Conservation (phyloP, 2,888 invertebrate species). For the Drosophila pegasa region DNA sequence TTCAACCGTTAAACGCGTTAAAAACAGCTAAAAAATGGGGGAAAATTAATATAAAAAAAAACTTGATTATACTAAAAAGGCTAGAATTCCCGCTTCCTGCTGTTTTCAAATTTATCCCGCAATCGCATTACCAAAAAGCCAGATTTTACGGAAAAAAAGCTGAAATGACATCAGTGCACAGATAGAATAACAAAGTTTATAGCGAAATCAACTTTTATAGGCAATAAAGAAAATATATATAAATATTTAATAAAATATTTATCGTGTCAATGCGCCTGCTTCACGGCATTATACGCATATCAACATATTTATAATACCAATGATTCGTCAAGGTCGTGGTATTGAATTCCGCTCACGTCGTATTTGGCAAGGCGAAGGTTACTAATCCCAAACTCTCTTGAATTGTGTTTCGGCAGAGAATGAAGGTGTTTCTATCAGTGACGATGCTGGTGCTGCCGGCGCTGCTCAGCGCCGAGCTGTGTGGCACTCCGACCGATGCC, state of each 20-base stretch:
- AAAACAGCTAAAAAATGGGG: no score
- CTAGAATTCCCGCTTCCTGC: no score
- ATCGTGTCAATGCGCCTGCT: neutral
- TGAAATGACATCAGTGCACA: no score
- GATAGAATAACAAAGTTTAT: neutral
- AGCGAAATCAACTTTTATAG: neutral
- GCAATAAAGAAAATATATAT: neutral
- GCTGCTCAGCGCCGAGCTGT: constrained; percentile 48
- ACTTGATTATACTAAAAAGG: no score
- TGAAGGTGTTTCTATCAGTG: constrained; percentile 48
- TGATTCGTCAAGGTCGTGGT: constrained; percentile 15
- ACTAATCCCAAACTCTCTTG: constrained; percentile 12
- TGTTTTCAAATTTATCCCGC: no score
- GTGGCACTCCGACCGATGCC: constrained; percentile 20
- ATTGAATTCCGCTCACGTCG: constrained; percentile 33
- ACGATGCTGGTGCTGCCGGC: constrained; percentile 55
- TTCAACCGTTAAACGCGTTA: no score
- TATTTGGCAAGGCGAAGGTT: constrained; percentile 31
- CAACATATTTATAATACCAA: neutral
- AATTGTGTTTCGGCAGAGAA: constrained; percentile 39
- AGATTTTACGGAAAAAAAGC: no score
- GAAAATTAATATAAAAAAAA: no score
- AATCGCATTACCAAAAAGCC: no score
- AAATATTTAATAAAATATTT: neutral
- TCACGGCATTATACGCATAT: constrained; percentile 1